Percentiles rank a stretch among this genome's conserved stretches.
Evolutionary conservation across 1,140 invertebrate genomes (phyloP).

Genomic region (Tetragonula clypearis): DNA sequence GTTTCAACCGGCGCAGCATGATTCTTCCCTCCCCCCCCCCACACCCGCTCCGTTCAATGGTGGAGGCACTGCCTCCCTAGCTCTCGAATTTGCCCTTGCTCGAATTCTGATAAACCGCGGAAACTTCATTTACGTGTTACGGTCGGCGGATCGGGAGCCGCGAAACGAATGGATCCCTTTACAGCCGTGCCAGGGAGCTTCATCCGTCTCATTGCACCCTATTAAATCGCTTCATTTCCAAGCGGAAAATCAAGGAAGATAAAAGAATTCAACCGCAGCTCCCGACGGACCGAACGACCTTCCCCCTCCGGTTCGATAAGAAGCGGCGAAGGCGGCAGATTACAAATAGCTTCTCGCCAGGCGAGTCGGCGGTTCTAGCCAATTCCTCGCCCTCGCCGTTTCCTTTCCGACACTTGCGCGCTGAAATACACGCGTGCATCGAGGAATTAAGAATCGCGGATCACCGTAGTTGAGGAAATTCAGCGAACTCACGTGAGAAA

Average conservation of each 20-base stretch:
- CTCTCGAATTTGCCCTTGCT: no score
- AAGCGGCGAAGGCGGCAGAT: slow-evolving; percentile 39
- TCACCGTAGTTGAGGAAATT: no score
- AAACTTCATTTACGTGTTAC: slow-evolving; percentile 41
- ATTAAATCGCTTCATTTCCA: slow-evolving; percentile 54
- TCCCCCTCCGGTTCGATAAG: slow-evolving; percentile 25
- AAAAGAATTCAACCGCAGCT: slow-evolving; percentile 48
- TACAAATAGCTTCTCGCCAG: slow-evolving; percentile 34
- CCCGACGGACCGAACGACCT: slow-evolving; percentile 33
- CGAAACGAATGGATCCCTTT: slow-evolving; percentile 44
- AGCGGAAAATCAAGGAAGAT: slow-evolving; percentile 48
- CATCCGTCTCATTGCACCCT: slow-evolving; percentile 48
- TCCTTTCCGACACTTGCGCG: no score
- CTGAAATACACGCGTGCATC: no score
- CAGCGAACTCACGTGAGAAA: no score
- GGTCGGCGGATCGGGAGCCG: slow-evolving; percentile 20
- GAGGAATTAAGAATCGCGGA: no score
- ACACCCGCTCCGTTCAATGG: no score
- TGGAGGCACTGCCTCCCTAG: no score
- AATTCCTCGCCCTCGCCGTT: neutral
- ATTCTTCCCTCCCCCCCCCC: neutral
- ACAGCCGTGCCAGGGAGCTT: slow-evolving; percentile 41
- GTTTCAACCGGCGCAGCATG: neutral
- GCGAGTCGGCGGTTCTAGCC: neutral
- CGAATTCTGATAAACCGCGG: slow-evolving; percentile 4